Evolutionary conservation across 2,113 vertebrate genomes (phyloP), one percentile per base, ranked within the genome.

Genomic region (Conger conger): DNA sequence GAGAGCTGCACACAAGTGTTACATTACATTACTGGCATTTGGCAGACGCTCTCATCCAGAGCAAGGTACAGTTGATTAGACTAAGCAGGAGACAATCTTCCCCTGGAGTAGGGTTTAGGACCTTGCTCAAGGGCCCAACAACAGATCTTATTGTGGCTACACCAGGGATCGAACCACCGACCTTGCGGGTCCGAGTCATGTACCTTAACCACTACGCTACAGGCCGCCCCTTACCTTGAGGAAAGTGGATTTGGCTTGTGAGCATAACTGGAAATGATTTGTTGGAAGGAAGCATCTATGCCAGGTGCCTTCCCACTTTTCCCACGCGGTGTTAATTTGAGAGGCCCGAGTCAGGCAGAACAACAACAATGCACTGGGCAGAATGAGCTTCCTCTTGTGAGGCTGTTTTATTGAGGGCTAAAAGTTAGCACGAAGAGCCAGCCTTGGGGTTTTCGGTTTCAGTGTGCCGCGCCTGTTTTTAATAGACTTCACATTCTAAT

Each of bases 191-290:
- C n/a, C n/a, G n/a, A n/a, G n/a, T n/a, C n/a, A n/a, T n/a, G n/a
- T n/a, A n/a, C n/a, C n/a, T n/a, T n/a, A n/a, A n/a, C n/a, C n/a
- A n/a, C n/a, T n/a, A n/a, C n/a, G n/a, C n/a, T n/a, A n/a, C n/a
- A n/a, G n/a, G n/a, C n/a, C n/a, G n/a, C n/a, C n/a, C n/a, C n/a
- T n/a, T n/a, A n/a, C n/a, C 15, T 20, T 7, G 13, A 57, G 89
- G 91, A 87, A 87, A 90, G 92, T 91, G 90, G 91, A 87, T 88
- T 90, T 91, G 89, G 88, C 86, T 93, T 88, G 83, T 63, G n/a
- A 30, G 5, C 81, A 45, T 89, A 89, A 91, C 85, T 91, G 86
- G 86, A 94, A 92, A 89, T 87, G 90, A 85, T 86, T 85, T 50
- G 8, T 5, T 15, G 5, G 4, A 37, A 78, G 73, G 42, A 87